Percentiles rank a stretch among this genome's conserved stretches.
Conservation (phyloP, 2,888 invertebrate genomes). For the Aspidapion aeneum region DNA sequence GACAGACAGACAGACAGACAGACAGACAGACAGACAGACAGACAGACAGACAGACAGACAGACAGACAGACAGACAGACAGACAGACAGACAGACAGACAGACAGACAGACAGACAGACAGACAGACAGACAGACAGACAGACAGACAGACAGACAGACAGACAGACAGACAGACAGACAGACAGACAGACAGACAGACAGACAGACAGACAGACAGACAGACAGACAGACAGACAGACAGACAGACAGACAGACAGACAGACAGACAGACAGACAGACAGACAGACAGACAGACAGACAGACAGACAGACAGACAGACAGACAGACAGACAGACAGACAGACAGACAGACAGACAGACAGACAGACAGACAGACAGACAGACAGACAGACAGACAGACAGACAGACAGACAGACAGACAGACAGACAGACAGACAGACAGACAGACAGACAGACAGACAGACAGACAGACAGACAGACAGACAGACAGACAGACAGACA, state of each 20-base stretch:
- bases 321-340: not conserved
- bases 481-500: not conserved
- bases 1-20: not conserved
- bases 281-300: not conserved
- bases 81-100: not conserved
- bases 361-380: not conserved
- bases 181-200: not conserved
- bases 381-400: not conserved
- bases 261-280: not conserved
- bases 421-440: not conserved
- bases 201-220: not conserved
- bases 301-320: not conserved
- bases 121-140: not conserved
- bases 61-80: not conserved
- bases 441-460: not conserved
- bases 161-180: not conserved
- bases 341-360: not conserved
- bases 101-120: not conserved
- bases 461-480: not conserved
- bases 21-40: not conserved
- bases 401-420: not conserved
- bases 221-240: not conserved
- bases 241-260: not conserved
- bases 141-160: not conserved
- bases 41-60: not conserved